These are phyloP conservation scores for Aplidium turbinatum DNA, from an alignment of 23 tunicate species.

Conservation along the genomic window DNA sequence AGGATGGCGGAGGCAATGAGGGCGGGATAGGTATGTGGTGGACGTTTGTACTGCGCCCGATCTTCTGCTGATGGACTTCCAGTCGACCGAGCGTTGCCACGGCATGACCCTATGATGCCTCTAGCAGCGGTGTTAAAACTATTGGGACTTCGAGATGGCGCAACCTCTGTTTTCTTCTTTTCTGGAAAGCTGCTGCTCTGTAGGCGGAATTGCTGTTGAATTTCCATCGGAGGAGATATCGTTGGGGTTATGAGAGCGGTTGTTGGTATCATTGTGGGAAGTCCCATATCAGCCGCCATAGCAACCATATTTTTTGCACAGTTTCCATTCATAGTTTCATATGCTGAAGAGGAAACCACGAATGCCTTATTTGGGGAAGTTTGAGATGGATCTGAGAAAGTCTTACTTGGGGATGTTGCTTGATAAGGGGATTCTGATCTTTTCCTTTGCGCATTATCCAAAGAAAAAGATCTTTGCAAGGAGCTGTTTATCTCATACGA, in stretches of 20 bases:
- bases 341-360: no score
- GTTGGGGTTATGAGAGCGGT: slow-evolving; percentile 10
- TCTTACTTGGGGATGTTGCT: no score
- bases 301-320: no score
- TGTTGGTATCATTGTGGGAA: slow-evolving; percentile 66
- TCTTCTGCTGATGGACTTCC: slow-evolving; percentile 43
- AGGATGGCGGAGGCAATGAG: slow-evolving; percentile 92
- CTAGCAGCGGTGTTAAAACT: slow-evolving; percentile 10
- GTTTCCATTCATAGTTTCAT: no score
- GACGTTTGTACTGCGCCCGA: slow-evolving; percentile 82
- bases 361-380: no score
- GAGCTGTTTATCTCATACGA: background rate
- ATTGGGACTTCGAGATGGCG: background rate
- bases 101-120: background rate
- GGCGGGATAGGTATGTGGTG: slow-evolving; percentile 97
- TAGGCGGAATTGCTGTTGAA: slow-evolving; percentile 16
- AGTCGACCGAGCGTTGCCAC: slow-evolving; percentile 4
- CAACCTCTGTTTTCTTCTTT: background rate
- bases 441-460: slow-evolving; percentile 10
- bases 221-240: slow-evolving; percentile 36
- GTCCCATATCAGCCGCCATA: slow-evolving; percentile 60
- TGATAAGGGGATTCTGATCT: no score
- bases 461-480: background rate
- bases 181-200: background rate
- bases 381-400: no score